Percentiles rank a stretch among this genome's conserved stretches.
phyloP scores from a whole-genome alignment of 2,797 vertebrate genomes.

The Delichon dasypus region DNA sequence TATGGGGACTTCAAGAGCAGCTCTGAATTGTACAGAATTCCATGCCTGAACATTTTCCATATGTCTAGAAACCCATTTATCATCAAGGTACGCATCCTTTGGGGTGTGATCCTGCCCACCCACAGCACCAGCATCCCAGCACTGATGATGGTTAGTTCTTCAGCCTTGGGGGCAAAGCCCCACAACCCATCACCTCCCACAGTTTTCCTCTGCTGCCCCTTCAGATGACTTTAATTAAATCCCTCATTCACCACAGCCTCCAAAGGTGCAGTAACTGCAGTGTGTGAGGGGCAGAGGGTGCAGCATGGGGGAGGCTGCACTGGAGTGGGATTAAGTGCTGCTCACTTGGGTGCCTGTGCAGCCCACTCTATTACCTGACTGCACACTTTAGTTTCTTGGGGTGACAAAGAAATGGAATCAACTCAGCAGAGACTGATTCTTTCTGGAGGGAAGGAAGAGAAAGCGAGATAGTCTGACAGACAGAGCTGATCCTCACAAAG shows the following conservation, averaged over 20 bases:
- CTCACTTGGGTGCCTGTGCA: neutral
- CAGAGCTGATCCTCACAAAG: neutral
- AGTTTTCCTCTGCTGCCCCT: neutral
- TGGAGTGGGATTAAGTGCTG: slow-evolving; percentile 9
- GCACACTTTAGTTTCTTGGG: neutral
- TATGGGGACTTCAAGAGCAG: neutral
- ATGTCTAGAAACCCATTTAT: neutral
- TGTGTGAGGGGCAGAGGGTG: neutral
- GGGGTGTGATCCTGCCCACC: neutral
- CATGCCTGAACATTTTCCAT: neutral
- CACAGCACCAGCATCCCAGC: neutral
- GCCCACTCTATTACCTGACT: neutral
- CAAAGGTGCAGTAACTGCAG: neutral
- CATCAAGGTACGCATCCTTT: neutral
- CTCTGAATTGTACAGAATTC: neutral
- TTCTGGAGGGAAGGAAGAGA: neutral
- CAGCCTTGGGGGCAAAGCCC: neutral
- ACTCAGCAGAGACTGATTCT: neutral
- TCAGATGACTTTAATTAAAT: neutral
- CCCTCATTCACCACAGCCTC: neutral
- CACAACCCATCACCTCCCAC: neutral
- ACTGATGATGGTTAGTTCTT: neutral
- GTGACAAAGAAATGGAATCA: neutral
- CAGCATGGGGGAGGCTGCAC: neutral
- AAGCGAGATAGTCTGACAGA: neutral